phyloP scores from a whole-genome alignment of 2,888 invertebrate species.

The Microplitis manilae region DNA sequence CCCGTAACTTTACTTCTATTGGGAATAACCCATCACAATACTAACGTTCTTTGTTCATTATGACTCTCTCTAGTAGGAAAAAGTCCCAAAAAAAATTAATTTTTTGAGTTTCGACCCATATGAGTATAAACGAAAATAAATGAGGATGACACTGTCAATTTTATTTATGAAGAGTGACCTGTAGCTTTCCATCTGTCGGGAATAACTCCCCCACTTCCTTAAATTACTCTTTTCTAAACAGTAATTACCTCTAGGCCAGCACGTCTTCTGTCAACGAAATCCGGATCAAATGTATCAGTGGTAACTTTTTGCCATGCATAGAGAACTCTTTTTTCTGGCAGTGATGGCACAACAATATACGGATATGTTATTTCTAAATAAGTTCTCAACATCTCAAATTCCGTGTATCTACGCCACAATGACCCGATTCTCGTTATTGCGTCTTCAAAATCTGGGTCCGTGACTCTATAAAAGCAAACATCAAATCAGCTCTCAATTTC shows the following conservation, averaged over 20 bases:
- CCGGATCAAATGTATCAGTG: slow-evolving; percentile 87
- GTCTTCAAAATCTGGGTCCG: slow-evolving; percentile 77
- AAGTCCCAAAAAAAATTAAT: too few species aligned
- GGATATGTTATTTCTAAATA: slow-evolving; percentile 86
- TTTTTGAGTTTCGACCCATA: too few species aligned
- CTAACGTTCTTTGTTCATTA: too few species aligned
- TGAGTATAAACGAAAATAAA: too few species aligned
- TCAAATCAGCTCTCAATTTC: neutral
- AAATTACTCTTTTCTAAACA: too few species aligned
- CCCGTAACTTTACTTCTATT: too few species aligned
- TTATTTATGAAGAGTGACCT: too few species aligned
- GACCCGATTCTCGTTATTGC: slow-evolving; percentile 78
- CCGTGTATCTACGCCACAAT: slow-evolving; percentile 86
- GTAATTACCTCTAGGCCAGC: slow-evolving; percentile 80
- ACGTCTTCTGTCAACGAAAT: slow-evolving; percentile 86
- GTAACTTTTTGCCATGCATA: slow-evolving; percentile 85
- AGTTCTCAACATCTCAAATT: slow-evolving; percentile 86
- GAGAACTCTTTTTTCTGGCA: slow-evolving; percentile 84
- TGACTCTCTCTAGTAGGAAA: too few species aligned
- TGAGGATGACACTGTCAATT: too few species aligned
- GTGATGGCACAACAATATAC: slow-evolving; percentile 84
- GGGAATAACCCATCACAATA: too few species aligned
- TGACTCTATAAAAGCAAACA: slow-evolving; percentile 73
- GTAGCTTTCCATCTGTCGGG: too few species aligned
- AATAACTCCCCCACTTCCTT: too few species aligned